Conservation (phyloP, 2,888 invertebrate species). For the Dicranocentrus wangi region DNA sequence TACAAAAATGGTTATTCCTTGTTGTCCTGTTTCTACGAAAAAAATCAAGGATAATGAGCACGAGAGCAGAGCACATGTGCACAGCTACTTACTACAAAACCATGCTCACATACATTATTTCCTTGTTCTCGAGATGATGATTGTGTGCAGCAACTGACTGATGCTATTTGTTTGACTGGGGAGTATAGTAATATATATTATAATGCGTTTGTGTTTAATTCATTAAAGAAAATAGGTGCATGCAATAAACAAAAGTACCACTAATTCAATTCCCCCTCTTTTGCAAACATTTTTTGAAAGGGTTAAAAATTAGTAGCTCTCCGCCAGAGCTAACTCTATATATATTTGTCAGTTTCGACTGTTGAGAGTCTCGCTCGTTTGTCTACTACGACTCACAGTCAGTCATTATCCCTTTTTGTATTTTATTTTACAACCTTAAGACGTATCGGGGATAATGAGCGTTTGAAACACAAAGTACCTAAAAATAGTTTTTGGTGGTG, state of each 20-base stretch:
- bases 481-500: too few species aligned
- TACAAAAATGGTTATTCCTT: slow-evolving; percentile 3
- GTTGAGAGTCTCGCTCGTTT: background rate
- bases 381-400: too few species aligned
- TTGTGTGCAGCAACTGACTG: too few species aligned
- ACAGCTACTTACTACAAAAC: too few species aligned
- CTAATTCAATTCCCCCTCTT: slow-evolving; percentile 25
- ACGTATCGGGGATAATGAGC: too few species aligned
- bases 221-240: slow-evolving; percentile 25
- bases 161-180: background rate
- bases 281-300: slow-evolving; percentile 18
- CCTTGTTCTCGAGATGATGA: slow-evolving; percentile 63
- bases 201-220: slow-evolving; percentile 26
- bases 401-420: too few species aligned
- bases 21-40: slow-evolving; percentile 48
- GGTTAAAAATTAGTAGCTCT: background rate
- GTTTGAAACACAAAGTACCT: too few species aligned
- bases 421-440: too few species aligned
- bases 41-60: slow-evolving; percentile 64
- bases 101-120: slow-evolving; percentile 51
- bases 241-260: slow-evolving; percentile 3
- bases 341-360: background rate
- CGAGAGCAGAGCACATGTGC: slow-evolving; percentile 36
- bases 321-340: background rate
- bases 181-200: too few species aligned